A percentile compares a stretch with the other conserved stretches of the same genome.
These are phyloP conservation scores for Eupsittula cactorum DNA, from an alignment of 2,113 vertebrate genomes.

Conservation along the genomic window DNA sequence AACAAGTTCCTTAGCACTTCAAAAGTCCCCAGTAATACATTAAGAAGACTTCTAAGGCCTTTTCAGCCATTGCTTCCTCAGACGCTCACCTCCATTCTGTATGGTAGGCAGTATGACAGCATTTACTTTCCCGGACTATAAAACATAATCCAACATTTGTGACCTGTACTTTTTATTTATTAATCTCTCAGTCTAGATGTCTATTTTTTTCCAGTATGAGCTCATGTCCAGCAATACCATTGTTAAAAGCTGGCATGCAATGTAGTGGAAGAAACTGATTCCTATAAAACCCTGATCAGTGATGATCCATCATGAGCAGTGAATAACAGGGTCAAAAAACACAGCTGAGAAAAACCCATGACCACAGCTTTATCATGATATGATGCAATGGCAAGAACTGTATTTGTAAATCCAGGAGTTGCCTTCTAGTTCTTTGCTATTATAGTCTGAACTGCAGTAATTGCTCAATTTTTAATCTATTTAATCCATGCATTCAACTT, in stretches of 20 bases:
- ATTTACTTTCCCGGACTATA: not conserved
- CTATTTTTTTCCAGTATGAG: not conserved
- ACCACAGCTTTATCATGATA: not conserved
- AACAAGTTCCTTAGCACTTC: not conserved
- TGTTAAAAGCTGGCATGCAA: not conserved
- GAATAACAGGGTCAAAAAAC: not conserved
- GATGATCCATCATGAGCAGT: not conserved
- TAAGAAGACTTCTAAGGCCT: not conserved
- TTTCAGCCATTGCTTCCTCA: not conserved
- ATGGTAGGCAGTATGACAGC: not conserved
- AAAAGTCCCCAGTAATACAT: not conserved
- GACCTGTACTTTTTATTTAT: not conserved
- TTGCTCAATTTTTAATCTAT: conserved; percentile 29
- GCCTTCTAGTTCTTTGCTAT: not conserved
- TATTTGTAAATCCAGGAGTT: not conserved
- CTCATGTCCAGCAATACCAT: not conserved
- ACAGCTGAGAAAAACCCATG: not conserved
- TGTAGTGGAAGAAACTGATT: not conserved
- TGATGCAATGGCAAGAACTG: not conserved
- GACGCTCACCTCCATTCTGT: not conserved
- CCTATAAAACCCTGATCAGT: not conserved
- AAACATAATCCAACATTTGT: not conserved
- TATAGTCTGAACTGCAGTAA: not conserved
- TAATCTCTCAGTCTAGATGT: not conserved
- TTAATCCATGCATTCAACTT: conserved; percentile 30